A percentile compares a stretch with the other conserved stretches of the same genome.
These are phyloP conservation scores for Pelmatolapia mariae DNA, from an alignment of 2,113 vertebrate genomes.

Conservation along the genomic window DNA sequence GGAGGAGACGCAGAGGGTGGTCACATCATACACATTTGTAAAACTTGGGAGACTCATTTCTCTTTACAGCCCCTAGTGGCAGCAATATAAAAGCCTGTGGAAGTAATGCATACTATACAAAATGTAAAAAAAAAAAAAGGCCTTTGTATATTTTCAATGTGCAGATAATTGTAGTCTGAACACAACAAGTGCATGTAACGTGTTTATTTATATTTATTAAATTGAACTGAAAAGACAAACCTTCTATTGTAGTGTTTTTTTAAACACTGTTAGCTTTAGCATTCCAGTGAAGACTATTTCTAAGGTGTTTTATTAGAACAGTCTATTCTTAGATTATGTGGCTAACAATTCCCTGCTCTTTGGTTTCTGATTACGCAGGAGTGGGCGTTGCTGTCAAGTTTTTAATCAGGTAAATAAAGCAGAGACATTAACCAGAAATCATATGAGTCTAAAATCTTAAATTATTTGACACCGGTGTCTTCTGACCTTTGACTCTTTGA, in stretches of 20 bases:
- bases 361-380: not conserved
- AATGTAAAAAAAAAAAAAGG: not conserved
- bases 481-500: not conserved
- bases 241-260: not conserved
- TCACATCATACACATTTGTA: not conserved
- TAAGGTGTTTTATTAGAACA: not conserved
- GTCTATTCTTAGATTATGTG: not conserved
- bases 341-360: not conserved
- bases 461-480: not conserved
- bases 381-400: not conserved
- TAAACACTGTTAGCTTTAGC: not conserved
- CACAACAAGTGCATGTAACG: not conserved
- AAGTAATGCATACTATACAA: not conserved
- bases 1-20: not conserved
- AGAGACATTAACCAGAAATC: not conserved
- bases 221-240: not conserved
- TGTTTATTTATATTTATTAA: slow-evolving; percentile 6
- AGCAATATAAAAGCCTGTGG: not conserved
- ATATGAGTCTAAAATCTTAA: not conserved
- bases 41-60: not conserved
- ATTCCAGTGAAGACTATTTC: not conserved
- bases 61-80: not conserved
- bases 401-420: not conserved
- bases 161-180: not conserved
- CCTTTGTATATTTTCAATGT: not conserved